Evolutionary conservation across 2,888 invertebrate genomes (phyloP), one percentile per base, ranked within the genome.

Genomic region (Epistrophe eligans): DNA sequence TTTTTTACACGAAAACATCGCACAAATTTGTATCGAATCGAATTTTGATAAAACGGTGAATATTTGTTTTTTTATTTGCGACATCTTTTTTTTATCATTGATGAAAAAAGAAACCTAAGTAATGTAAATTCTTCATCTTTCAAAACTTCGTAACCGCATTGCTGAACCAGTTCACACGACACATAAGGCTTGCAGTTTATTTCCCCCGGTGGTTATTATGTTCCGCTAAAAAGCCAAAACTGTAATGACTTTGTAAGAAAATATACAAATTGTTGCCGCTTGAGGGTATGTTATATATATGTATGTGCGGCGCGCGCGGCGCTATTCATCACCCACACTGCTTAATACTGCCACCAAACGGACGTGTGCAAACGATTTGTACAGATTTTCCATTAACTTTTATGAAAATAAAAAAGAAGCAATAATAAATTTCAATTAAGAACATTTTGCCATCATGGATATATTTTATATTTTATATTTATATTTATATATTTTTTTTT

Each of bases 341-440:
- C 71, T 40, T 2, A 64, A 13, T 32, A 17, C n/a, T 38, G 35
- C 40, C 28, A 38, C 8, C 28, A 43, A n/a, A 19, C 57, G 74
- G 28, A 73, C 50, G 74, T 67, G 70, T 43, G 71, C 24, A 71
- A 79, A 45, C 77, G 74, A 85, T 85, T 82, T 87, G 83, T 79
- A 66, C 71, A 82, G 70, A 77, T 85, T 87, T 87, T 79, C 83
- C 83, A 87, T 87, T 83, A 83, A 83, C 79, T 83, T 87, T 83
- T 87, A 76, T 83, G 62, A 79, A 83, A 43, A 40, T 43, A 43
- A 24, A 24, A 8, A 7, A 60, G 60, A 87, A 79, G 60, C 87
- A 87, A 83, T 79, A 83, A 83, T 87, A 87, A 83, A 87, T 87
- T 87, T 87, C 79, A 87, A 87, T 87, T 87, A 87, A 87, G 87